phyloP scores from a whole-genome alignment of 2,113 vertebrate species.

The Trogon surrucura region DNA sequence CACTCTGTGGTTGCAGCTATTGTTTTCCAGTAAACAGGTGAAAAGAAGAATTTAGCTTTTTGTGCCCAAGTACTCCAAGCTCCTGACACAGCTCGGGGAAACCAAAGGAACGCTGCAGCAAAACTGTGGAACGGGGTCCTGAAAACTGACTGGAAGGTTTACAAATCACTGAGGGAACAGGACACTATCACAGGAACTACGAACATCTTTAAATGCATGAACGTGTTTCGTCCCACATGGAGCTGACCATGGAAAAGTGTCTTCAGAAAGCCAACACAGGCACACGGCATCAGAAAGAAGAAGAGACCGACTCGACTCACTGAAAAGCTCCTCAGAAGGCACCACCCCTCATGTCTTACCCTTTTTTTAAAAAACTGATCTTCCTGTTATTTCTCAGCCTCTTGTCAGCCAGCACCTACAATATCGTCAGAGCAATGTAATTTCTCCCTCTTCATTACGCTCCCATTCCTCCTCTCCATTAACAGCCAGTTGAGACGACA shows the following conservation, averaged over 20 bases:
- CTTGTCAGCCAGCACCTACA: background rate
- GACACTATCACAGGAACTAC: background rate
- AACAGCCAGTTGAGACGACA: background rate
- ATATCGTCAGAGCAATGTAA: background rate
- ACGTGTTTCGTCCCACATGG: background rate
- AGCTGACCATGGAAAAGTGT: background rate
- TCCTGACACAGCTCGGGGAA: background rate
- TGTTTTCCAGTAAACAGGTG: background rate
- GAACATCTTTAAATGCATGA: background rate
- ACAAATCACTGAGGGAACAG: background rate
- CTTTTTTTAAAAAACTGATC: background rate
- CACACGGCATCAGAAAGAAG: background rate
- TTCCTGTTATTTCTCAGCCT: background rate
- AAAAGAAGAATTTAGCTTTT: background rate
- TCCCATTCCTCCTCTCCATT: background rate
- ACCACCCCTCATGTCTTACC: rapidly evolving
- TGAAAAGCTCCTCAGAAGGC: background rate
- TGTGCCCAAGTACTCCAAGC: background rate
- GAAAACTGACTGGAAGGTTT: background rate
- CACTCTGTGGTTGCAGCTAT: background rate
- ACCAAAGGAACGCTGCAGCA: background rate
- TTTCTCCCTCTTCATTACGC: background rate
- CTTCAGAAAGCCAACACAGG: background rate
- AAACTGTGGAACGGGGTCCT: background rate
- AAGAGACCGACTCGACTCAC: background rate